These are phyloP conservation scores for Physeter macrocephalus DNA, from an alignment of 2,113 vertebrate genomes.

Conservation along the genomic window DNA sequence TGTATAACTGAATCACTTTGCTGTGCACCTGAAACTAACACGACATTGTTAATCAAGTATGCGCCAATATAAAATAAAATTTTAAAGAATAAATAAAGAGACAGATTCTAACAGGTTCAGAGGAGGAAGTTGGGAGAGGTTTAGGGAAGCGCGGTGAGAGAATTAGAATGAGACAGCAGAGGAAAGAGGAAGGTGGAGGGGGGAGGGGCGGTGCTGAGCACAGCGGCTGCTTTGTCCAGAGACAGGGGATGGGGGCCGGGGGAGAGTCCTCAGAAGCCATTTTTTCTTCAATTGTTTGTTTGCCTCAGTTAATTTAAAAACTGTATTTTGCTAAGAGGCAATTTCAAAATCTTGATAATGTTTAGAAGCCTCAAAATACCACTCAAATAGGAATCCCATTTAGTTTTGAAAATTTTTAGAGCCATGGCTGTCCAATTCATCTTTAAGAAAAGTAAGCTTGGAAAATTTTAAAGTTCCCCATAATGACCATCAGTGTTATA, in stretches of 20 bases:
- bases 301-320: not conserved
- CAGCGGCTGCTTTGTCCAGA: not conserved
- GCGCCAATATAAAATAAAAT: no score
- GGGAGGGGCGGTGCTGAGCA: accelerated
- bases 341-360: not conserved
- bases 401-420: not conserved
- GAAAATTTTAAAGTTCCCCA: not conserved
- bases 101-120: not conserved
- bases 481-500: not conserved
- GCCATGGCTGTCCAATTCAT: not conserved
- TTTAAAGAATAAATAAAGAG: not conserved
- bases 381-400: not conserved
- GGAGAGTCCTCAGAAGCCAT: not conserved
- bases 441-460: not conserved
- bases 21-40: no score
- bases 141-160: not conserved
- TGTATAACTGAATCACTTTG: no score
- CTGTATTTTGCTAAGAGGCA: not conserved
- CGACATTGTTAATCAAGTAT: no score
- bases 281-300: not conserved
- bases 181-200: no score
- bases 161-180: not conserved
- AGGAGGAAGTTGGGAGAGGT: not conserved
- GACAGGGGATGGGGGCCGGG: not conserved
- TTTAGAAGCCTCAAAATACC: not conserved